These are phyloP conservation scores for Venusia cambrica DNA, from an alignment of 2,888 invertebrate species.

Conservation along the genomic window DNA sequence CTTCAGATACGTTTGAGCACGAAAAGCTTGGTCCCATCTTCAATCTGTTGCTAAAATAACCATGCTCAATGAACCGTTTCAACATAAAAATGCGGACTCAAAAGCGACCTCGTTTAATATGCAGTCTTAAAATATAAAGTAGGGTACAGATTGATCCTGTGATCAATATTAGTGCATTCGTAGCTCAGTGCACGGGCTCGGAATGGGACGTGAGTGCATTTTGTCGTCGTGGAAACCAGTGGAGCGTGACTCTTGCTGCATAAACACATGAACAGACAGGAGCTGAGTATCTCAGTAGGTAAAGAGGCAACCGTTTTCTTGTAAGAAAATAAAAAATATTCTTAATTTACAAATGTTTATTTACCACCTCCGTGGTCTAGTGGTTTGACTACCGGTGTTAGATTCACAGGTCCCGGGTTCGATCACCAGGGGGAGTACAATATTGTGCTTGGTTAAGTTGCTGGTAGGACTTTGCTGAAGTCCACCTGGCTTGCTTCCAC, in stretches of 20 bases:
- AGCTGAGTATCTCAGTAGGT: slow-evolving; percentile 50
- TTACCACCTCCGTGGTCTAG: no score
- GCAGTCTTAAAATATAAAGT: slow-evolving; percentile 33
- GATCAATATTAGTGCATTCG: slow-evolving; percentile 69
- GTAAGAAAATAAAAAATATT: no score
- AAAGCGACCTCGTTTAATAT: slow-evolving; percentile 29
- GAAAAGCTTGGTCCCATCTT: no score
- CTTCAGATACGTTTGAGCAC: slow-evolving; percentile 1
- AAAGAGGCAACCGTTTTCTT: no score
- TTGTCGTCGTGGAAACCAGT: slow-evolving; percentile 70
- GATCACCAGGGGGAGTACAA: no score
- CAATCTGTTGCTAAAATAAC: slow-evolving; percentile 21
- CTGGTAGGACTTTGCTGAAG: no score
- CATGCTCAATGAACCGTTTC: slow-evolving; percentile 25
- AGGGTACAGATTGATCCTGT: slow-evolving; percentile 43
- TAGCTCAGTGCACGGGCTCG: slow-evolving; percentile 55
- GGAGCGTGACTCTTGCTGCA: slow-evolving; percentile 57
- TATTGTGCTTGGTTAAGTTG: no score
- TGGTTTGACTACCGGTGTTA: no score
- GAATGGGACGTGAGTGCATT: slow-evolving; percentile 72
- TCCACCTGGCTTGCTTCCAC: no score
- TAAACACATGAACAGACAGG: slow-evolving; percentile 53
- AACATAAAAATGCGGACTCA: slow-evolving; percentile 26
- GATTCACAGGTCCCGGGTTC: no score
- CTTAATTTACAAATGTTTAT: no score